A percentile compares a stretch with the other conserved stretches of the same genome.
Evolutionary conservation across 2,888 invertebrate genomes (phyloP).

Genomic region (Dusona sp.): DNA sequence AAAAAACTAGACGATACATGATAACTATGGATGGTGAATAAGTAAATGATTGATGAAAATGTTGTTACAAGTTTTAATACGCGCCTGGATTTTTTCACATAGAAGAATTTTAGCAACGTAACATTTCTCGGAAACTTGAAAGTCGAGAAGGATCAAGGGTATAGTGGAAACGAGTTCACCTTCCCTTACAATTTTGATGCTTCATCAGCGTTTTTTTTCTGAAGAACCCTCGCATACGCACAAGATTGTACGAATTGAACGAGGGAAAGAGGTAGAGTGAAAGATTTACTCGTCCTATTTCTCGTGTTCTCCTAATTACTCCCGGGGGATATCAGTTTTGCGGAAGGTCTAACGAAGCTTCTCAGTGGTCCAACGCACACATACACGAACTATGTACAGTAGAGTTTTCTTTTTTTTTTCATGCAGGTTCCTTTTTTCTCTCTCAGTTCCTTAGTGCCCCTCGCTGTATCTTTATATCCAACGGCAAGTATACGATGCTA

Average conservation of each 20-base stretch:
- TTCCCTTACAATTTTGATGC: slow-evolving; percentile 9
- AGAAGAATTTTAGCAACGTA: neutral
- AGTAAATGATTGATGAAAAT: neutral
- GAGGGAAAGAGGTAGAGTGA: slow-evolving; percentile 6
- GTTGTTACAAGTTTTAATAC: neutral
- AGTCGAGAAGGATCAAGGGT: slow-evolving; percentile 6
- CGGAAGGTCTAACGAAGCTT: slow-evolving; percentile 64
- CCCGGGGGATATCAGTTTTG: slow-evolving; percentile 63
- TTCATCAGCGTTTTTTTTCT: slow-evolving; percentile 35
- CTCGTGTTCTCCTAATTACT: slow-evolving; percentile 65
- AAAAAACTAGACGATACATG: too few species aligned
- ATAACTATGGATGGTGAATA: too few species aligned
- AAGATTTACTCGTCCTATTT: slow-evolving; percentile 43
- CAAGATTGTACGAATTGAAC: neutral
- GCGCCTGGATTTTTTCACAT: neutral
- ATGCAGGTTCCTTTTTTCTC: slow-evolving; percentile 38
- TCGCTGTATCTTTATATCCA: neutral
- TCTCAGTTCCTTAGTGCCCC: slow-evolving; percentile 18
- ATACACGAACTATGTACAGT: neutral
- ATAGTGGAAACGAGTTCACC: slow-evolving; percentile 10
- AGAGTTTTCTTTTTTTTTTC: slow-evolving; percentile 40
- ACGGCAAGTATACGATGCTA: slow-evolving; percentile 30
- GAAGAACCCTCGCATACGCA: neutral
- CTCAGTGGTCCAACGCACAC: slow-evolving; percentile 41
- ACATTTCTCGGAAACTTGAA: neutral